Percentiles rank a stretch among this genome's conserved stretches.
phyloP scores from a whole-genome alignment of 2,113 vertebrate species.

The Hirundichthys speculiger region DNA sequence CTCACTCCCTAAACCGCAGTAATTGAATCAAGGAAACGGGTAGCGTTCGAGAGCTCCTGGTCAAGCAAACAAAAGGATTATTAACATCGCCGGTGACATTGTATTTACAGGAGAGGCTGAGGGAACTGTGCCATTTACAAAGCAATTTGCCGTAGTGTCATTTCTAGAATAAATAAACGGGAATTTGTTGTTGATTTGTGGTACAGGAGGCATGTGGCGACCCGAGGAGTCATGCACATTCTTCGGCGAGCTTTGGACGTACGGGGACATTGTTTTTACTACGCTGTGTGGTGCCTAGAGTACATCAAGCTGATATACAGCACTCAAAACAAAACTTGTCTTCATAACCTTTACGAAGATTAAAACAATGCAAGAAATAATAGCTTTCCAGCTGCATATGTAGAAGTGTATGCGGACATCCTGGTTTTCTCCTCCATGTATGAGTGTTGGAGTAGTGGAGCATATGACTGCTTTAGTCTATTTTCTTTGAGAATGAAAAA shows the following conservation, averaged over 20 bases:
- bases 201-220: slow-evolving; percentile 51
- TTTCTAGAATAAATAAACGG: slow-evolving; percentile 72
- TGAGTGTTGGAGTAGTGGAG: slow-evolving; percentile 27
- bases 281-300: slow-evolving; percentile 44
- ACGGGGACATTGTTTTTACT: slow-evolving; percentile 41
- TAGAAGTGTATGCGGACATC: neutral
- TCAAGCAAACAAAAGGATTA: slow-evolving; percentile 81
- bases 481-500: slow-evolving; percentile 61
- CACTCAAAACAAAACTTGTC: slow-evolving; percentile 49
- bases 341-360: slow-evolving; percentile 60
- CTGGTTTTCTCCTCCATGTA: slow-evolving; percentile 21
- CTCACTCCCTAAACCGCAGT: slow-evolving; percentile 65
- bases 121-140: slow-evolving; percentile 69
- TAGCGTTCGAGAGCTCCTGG: slow-evolving; percentile 63
- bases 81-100: slow-evolving; percentile 74
- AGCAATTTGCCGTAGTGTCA: slow-evolving; percentile 69
- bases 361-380: slow-evolving; percentile 51
- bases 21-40: slow-evolving; percentile 76
- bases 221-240: slow-evolving; percentile 38
- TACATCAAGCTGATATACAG: slow-evolving; percentile 19
- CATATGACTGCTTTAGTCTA: slow-evolving; percentile 46
- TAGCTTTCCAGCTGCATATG: slow-evolving; percentile 36
- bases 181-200: slow-evolving; percentile 59
- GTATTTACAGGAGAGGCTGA: slow-evolving; percentile 74
- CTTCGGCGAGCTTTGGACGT: slow-evolving; percentile 29